Base-by-base conservation (phyloP, 1,140 invertebrate genomes). In the Drosophila orosa region DNA sequence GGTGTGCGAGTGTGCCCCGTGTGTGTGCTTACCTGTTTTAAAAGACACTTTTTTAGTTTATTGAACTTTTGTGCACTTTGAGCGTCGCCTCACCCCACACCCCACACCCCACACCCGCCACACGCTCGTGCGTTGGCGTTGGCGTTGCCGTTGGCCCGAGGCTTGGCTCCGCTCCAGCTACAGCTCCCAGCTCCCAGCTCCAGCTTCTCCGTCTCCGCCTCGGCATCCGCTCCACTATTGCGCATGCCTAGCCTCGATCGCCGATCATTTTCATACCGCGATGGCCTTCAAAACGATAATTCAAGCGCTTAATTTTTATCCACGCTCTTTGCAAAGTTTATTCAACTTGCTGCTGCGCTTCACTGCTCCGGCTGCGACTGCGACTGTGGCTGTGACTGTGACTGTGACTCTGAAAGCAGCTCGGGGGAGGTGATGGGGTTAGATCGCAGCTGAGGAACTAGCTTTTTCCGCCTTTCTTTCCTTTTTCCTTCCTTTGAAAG, bases 221-320 rank as follows among this genome's bases (percentile, higher is more conserved):
- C 50, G 29, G 50, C 19, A 35, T 54, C 50, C 50, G 50, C 54
- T 81, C 61, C 52, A 63, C 81, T 85, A 84, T 85, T 85, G 81
- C 81, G 81, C 82, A 85, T 84, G 81, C 81, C 77, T 84, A 84
- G 81, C 81, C 81, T 80, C 81, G 81, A 80, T 84, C 81, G 81
- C 58, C 55, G 81, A 74, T 85, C 81, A 84, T 85, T 85, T 84
- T 76, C 61, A 75, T 75, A 76, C 52, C 52, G 77, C 80, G 81
- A 90, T 90, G 87, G 87, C 87, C 87, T 90, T 90, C 87, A 90
- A 90, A 90, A 84, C 66, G 82, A 81, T 86, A 87, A 90, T 87
- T 90, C 87, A 90, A 83, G 83, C 74, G 79, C 79, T 90, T 90
- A 74, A 82, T 80, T 90, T 86, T 74, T 73, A 87, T 87, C 69